These are phyloP conservation scores for Chaetodon trifasciatus DNA, from an alignment of 2,797 vertebrate species.

Conservation along the genomic window DNA sequence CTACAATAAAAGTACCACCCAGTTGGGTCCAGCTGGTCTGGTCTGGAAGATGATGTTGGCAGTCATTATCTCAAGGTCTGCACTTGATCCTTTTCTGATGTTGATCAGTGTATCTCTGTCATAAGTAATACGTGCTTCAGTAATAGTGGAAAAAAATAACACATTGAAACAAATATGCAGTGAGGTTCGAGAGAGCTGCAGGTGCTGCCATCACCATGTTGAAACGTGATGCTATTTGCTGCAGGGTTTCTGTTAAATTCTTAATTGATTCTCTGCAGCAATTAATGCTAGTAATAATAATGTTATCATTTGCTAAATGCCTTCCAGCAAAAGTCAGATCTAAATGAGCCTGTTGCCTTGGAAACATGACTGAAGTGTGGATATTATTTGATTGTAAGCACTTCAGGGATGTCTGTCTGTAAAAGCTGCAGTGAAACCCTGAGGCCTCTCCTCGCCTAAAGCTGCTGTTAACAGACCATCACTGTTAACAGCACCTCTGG, in stretches of 20 bases:
- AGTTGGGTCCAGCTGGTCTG: too few relatives aligned
- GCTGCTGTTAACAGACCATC: constrained; percentile 22
- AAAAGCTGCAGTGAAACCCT: constrained; percentile 29
- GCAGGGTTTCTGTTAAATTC: not conserved
- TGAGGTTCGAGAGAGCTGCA: not conserved
- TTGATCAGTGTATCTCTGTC: too few relatives aligned
- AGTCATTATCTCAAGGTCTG: too few relatives aligned
- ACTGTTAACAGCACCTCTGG: too few relatives aligned
- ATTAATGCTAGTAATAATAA: constrained; percentile 4
- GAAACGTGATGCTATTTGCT: not conserved
- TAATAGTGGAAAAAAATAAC: too few relatives aligned
- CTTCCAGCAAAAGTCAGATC: constrained; percentile 6
- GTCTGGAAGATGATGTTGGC: too few relatives aligned
- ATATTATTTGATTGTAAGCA: not conserved
- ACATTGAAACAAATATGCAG: not conserved
- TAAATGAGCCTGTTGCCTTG: not conserved
- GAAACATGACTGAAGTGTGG: not conserved
- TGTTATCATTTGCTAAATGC: not conserved
- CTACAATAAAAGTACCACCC: too few relatives aligned
- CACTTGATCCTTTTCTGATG: too few relatives aligned
- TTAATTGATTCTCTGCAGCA: not conserved
- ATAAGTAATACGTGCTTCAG: too few relatives aligned
- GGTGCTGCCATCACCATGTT: not conserved
- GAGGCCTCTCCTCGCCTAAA: constrained; percentile 7
- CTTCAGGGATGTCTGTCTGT: constrained; percentile 9